Base-by-base conservation (phyloP, 2,888 invertebrate species). In the Troilus luridus region DNA sequence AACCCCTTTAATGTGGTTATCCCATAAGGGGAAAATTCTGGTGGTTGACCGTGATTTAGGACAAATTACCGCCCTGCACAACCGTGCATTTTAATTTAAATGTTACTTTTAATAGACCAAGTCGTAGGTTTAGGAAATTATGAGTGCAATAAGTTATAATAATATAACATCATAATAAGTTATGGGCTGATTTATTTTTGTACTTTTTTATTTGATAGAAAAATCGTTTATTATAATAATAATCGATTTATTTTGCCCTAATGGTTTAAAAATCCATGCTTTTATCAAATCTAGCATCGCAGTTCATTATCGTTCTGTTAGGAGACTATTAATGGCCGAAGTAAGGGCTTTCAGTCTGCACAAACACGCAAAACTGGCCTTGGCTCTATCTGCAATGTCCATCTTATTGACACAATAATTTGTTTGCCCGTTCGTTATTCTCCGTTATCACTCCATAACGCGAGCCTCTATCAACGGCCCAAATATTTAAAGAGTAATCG, bases 331-430 rank as follows among this genome's bases (percentile, higher is more conserved):
- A 41, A 41, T 8, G 27, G 17, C 17, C 6, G 19, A 8, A 17
- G 7, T 19, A 77, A 41, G 9, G 72, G 72, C 27, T 24, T 67
- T 67, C 24, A 27, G 24, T 14, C 21, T 77, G 17, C 2, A 19
- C 72, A 77, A 77, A 41, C 72, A 77, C 27, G 72, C 27, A 24
- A 14, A 12, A 12, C 12, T 7, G 67, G 24, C 72, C 27, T 77
- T 77, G 72, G 41, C 72, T 27, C 8, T 77, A 77, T 77, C 72
- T 19, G 7, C 24, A 12, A 67, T 41, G 72, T 77, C 72, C 72
- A 77, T 77, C 72, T 77, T 27, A 77, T 41, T 77, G 72, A 77
- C 72, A 77, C 8, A 8, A 17, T 77, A 77, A 77, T 77, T 77
- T 64, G 59, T 14, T 59, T 59, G 64, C 41, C 41, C 12, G 14